Base-by-base conservation (phyloP, 2,113 vertebrate species). In the Cephalopholis sonnerati region DNA sequence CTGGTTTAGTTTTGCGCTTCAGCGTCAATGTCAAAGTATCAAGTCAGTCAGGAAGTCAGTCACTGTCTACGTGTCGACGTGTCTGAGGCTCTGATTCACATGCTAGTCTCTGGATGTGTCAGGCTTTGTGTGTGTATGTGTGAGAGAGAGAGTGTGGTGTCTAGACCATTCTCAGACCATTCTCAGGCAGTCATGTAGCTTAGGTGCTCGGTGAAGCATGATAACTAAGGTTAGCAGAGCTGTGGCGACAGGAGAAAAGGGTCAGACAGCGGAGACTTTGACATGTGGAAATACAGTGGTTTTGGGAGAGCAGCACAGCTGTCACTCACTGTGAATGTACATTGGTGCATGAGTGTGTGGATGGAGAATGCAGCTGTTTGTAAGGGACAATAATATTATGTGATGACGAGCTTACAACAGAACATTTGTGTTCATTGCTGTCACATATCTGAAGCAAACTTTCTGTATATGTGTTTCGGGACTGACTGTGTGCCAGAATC, bases 141-240 rank as follows among this genome's bases (percentile, higher is more conserved):
- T 53, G 17, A 63, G 16, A 24, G 39, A 62, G 53, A 7, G 74
- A 7, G 41, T 9, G 65, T 55, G 67, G n/a, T 62, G 85, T 89
- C 87, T 79, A 68, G 84, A 84, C 81, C 79, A 24, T 58, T 78
- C 64, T 78, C 44, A 41, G 53, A 72, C 62, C 59, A 51, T 84
- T 90, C 63, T 74, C 83, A 73, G 77, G 81, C 81, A 86, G 77
- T 86, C 84, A 41, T 66, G 79, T 74, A 83, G 84, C 81, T 91
- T 90, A 89, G 86, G 79, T 87, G 89, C 90, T 87, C 69, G 48
- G 81, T 83, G 84, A 79, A 87, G 89, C 91, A 84, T 84, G 88
- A 77, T 90, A 86, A 90, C 85, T 73, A 83, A 88, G 87, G 88
- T 90, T 90, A 91, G 87, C 90, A 79, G 84, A 88, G 83, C 59